Conservation (phyloP, 2,888 invertebrate species). For the Baronia brevicornis region DNA sequence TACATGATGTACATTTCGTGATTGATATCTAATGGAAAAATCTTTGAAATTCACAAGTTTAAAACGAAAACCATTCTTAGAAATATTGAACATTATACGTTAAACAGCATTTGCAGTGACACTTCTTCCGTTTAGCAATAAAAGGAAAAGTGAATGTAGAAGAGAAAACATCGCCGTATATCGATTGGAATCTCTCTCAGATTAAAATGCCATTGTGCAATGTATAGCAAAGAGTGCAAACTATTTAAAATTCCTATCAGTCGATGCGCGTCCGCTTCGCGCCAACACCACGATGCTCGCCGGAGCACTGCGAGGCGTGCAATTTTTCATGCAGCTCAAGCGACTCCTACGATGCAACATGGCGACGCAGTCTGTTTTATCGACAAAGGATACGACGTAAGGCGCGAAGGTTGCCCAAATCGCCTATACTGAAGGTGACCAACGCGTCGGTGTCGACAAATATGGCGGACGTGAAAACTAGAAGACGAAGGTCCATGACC, state of each 20-base stretch:
- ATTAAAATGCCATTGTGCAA: neutral
- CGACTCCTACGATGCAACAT: slow-evolving; percentile 17
- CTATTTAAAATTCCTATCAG: slow-evolving; percentile 7
- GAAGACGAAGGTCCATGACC: slow-evolving; percentile 20
- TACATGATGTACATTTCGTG: no score
- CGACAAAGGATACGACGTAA: slow-evolving; percentile 8
- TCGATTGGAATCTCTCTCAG: no score
- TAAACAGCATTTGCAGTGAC: no score
- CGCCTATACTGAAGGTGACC: slow-evolving; percentile 28
- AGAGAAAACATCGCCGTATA: no score
- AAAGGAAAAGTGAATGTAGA: no score
- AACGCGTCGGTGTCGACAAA: slow-evolving; percentile 25
- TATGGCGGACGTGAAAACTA: slow-evolving; percentile 20
- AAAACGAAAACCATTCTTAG: no score
- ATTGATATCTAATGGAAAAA: no score
- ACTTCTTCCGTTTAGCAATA: no score
- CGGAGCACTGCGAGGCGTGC: slow-evolving; percentile 29
- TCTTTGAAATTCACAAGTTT: no score
- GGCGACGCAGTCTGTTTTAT: slow-evolving; percentile 18
- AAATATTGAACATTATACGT: no score
- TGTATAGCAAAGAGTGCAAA: neutral
- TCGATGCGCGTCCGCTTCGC: slow-evolving; percentile 60
- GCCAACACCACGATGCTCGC: slow-evolving; percentile 47
- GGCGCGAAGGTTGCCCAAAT: slow-evolving; percentile 13
- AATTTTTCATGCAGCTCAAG: slow-evolving; percentile 21